Evolutionary conservation across 2,888 invertebrate genomes (phyloP).

Genomic region (Neoaliturus tenellus): DNA sequence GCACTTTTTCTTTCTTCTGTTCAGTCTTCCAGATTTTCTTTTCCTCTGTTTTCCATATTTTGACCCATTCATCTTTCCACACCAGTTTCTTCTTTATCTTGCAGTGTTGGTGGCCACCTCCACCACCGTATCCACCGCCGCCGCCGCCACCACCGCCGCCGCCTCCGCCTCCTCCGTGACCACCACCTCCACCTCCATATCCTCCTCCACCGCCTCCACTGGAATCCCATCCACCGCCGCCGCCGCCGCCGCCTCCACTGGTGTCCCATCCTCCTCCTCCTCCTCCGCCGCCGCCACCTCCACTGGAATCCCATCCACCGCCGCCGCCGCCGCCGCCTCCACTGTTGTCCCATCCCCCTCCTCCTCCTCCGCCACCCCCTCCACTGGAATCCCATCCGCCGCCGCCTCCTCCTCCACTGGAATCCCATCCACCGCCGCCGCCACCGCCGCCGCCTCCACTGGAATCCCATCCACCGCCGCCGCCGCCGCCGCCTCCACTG

Average conservation of each 20-base stretch:
- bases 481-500: constrained; percentile 18
- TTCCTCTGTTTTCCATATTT: constrained; percentile 76
- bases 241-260: constrained; percentile 38
- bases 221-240: constrained; percentile 31
- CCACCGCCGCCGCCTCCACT: constrained; percentile 37
- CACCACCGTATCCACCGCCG: neutral
- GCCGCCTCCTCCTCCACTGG: constrained; percentile 25
- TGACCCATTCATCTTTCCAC: constrained; percentile 86
- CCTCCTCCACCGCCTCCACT: constrained; percentile 9
- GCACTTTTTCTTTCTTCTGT: constrained; percentile 85
- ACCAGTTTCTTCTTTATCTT: constrained; percentile 84
- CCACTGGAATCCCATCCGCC: neutral
- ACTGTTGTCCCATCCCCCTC: constrained; percentile 20
- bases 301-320: constrained; percentile 14
- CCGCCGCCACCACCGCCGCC: constrained; percentile 17
- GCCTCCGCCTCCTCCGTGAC: neutral
- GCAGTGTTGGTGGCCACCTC: constrained; percentile 42
- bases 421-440: too few species aligned
- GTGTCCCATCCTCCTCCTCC: constrained; percentile 31
- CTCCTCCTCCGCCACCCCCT: constrained; percentile 33
- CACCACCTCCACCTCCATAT: neutral
- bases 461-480: constrained; percentile 49
- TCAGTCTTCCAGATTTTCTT: constrained; percentile 81
- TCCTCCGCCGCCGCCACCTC: constrained; percentile 15
- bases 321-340: neutral